phyloP scores from a whole-genome alignment of 2,113 vertebrate species.

The Pyxicephalus adspersus region DNA sequence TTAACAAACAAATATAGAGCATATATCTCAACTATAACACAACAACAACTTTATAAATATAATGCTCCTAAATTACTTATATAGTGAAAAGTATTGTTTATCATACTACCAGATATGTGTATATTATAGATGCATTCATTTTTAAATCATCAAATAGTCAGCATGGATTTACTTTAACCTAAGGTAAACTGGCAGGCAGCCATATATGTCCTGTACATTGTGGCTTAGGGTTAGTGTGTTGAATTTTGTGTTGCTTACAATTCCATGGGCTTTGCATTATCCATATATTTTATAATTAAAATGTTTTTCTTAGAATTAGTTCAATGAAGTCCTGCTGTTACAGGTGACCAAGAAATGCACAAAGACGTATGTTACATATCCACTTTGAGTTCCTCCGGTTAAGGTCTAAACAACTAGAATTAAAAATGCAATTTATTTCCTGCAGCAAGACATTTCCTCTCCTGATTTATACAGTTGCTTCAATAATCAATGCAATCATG shows the following conservation, averaged over 20 bases:
- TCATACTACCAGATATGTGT: too few species aligned
- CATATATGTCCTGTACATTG: not conserved
- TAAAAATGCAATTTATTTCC: conserved; percentile 52
- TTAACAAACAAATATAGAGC: too few species aligned
- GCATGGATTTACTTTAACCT: too few species aligned
- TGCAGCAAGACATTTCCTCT: conserved; percentile 6
- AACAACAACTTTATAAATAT: too few species aligned
- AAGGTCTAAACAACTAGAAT: conserved; percentile 46
- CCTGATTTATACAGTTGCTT: conserved; percentile 47
- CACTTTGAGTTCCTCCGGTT: conserved; percentile 30
- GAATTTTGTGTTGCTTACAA: conserved; percentile 33
- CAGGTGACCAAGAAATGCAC: conserved; percentile 20
- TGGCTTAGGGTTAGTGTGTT: conserved; percentile 23
- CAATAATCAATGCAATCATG: conserved; percentile 43
- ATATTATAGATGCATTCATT: too few species aligned
- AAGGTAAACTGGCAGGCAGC: too few species aligned
- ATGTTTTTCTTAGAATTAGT: conserved; percentile 7
- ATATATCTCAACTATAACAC: too few species aligned
- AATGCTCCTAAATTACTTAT: too few species aligned
- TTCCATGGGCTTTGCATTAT: conserved; percentile 10
- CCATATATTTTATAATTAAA: conserved; percentile 41
- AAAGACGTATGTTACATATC: conserved; percentile 24
- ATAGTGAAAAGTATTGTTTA: too few species aligned
- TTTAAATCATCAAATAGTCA: too few species aligned
- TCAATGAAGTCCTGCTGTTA: conserved; percentile 31